These are phyloP conservation scores for Oscheius sp. DNA, from an alignment of 2,888 invertebrate species.

Conservation along the genomic window DNA sequence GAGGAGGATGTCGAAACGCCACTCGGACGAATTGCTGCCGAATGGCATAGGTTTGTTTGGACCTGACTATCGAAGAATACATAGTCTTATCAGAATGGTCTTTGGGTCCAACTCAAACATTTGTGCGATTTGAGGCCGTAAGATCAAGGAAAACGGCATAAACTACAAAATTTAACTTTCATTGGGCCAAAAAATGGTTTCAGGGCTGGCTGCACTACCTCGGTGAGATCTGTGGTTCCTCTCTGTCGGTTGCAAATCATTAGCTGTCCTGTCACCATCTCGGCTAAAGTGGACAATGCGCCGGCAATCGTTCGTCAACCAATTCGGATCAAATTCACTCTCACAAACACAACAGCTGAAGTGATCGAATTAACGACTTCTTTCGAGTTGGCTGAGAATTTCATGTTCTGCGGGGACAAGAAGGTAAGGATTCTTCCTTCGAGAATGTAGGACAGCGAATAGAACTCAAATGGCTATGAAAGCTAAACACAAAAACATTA, in stretches of 20 bases:
- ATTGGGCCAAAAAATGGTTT: too few relatives aligned
- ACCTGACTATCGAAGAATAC: neutral
- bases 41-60: slow-evolving; percentile 45
- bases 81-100: slow-evolving; percentile 2
- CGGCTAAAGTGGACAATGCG: slow-evolving; percentile 31
- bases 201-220: slow-evolving; percentile 29
- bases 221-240: slow-evolving; percentile 50
- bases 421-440: slow-evolving; percentile 33
- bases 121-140: neutral
- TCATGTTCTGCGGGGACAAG: slow-evolving; percentile 52
- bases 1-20: slow-evolving; percentile 49
- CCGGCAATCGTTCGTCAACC: slow-evolving; percentile 43
- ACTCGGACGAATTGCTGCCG: slow-evolving; percentile 47
- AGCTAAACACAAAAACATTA: neutral
- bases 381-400: slow-evolving; percentile 52
- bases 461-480: neutral
- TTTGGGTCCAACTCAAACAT: neutral
- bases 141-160: neutral
- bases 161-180: too few relatives aligned
- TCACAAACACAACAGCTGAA: slow-evolving; percentile 17
- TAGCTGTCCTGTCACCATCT: slow-evolving; percentile 46
- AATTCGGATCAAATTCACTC: slow-evolving; percentile 41
- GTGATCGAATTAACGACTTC: slow-evolving; percentile 35
- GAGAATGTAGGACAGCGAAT: too few relatives aligned
- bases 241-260: slow-evolving; percentile 40